Evolutionary conservation across 2,113 vertebrate genomes (phyloP).

Genomic region (Eptesicus fuscus): DNA sequence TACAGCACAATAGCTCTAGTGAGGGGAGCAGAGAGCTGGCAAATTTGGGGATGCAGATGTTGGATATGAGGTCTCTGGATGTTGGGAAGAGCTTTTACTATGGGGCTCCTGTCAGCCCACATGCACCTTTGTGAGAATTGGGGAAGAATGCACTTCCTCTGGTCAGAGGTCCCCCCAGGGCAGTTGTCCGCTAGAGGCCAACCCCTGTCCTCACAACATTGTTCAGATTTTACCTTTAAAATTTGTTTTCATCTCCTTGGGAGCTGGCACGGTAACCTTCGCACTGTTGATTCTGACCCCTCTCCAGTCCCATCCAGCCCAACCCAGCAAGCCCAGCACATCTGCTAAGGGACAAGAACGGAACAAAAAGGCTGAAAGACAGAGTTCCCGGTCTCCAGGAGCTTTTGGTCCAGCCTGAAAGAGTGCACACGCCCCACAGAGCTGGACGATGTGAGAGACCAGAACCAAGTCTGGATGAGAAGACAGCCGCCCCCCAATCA

Average conservation of each 20-base stretch:
- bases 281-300: background rate
- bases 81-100: background rate
- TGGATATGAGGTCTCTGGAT: background rate
- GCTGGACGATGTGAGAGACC: background rate
- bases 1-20: background rate
- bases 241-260: background rate
- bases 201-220: accelerated
- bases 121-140: background rate
- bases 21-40: background rate
- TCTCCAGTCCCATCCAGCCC: background rate
- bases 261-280: background rate
- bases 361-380: background rate
- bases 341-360: background rate
- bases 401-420: background rate
- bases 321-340: background rate
- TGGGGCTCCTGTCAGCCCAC: background rate
- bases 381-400: background rate
- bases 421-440: no score
- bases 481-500: background rate
- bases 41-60: no score
- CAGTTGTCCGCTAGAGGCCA: background rate
- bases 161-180: background rate
- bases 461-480: background rate
- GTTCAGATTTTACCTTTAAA: accelerated
- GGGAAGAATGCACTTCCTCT: background rate